Conservation (phyloP, 1,140 invertebrate species). For the Bombus sylvicola region DNA sequence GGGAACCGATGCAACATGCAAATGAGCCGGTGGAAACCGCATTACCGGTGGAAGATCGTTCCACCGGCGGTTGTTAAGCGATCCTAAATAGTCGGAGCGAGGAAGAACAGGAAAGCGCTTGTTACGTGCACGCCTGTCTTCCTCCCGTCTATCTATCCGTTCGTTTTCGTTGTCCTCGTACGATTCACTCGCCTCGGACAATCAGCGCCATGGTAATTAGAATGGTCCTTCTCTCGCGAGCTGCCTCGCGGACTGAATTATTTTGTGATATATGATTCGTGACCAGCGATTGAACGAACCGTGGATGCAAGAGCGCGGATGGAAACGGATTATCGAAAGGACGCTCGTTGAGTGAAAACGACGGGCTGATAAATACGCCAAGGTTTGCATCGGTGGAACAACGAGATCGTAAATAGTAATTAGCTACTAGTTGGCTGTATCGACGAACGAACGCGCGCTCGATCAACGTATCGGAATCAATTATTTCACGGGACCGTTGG, state of each 20-base stretch:
- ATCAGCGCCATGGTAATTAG: conserved; percentile 21
- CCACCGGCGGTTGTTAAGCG: conserved; percentile 8
- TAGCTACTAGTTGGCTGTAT: not conserved
- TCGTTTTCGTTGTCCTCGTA: not conserved
- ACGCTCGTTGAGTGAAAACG: not conserved
- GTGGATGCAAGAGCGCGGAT: not conserved
- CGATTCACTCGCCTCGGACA: conserved; percentile 7
- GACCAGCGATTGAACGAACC: not conserved
- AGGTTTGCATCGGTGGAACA: not conserved
- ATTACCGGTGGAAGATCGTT: conserved; percentile 17
- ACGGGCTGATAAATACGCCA: not conserved
- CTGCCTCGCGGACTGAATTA: not conserved
- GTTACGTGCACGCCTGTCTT: not conserved
- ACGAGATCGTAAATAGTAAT: conserved; percentile 4
- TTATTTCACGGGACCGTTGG: not conserved
- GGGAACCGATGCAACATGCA: conserved; percentile 4
- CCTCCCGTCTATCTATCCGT: not conserved
- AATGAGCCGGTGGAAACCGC: conserved; percentile 11
- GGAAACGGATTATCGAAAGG: not conserved
- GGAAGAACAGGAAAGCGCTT: conserved; percentile 3
- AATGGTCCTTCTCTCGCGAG: not conserved
- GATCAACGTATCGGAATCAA: not conserved
- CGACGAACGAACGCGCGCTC: not conserved
- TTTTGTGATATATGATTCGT: not conserved
- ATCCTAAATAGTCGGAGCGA: not conserved